Base-by-base conservation (phyloP, 2,888 invertebrate species). In the Pheosia gnoma region DNA sequence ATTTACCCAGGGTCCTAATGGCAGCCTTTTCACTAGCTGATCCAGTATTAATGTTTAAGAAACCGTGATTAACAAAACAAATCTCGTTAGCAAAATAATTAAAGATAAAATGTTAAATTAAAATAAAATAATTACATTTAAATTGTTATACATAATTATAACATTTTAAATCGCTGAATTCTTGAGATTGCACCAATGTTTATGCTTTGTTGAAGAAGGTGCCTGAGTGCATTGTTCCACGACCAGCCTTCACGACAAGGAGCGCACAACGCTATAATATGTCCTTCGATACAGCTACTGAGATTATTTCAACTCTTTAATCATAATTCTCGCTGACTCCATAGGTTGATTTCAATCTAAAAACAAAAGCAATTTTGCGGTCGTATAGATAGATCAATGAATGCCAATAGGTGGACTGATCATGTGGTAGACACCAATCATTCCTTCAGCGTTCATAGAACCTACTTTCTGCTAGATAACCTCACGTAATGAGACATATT, bases 201-300 rank as follows among this genome's bases (percentile, higher is more conserved):
- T 64, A 62, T 68, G 69, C 64, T 62, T 58, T 66, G 61, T 65
- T 63, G 61, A 72, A 63, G 68, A 78, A 81, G 79, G 79, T 79
- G 79, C 74, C 72, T 75, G 62, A 63, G 76, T 73, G 78, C 82
- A 84, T 87, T 85, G 84, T 87, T 85, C 74, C 75, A 74, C 77
- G 80, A 76, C 68, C 74, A 69, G 75, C 72, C 69, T 63, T 68
- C 72, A 74, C 53, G 73, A 75, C 72, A 66, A 66, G 67, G 65
- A 78, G 72, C 79, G 78, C 78, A 77, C 79, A 71, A 69, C 65
- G 65, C 62, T 65, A 66, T 71, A 70, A 66, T 72, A 75, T 76
- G 78, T 81, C 72, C 78, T 78, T 74, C 45, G 77, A 84, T 83
- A 72, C 67, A 64, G 62, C 59, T 43, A 62, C 60, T 43, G 37